Evolutionary conservation across 2,113 vertebrate genomes (phyloP), one percentile per base, ranked within the genome.

Genomic region (Falcunculus frontatus): DNA sequence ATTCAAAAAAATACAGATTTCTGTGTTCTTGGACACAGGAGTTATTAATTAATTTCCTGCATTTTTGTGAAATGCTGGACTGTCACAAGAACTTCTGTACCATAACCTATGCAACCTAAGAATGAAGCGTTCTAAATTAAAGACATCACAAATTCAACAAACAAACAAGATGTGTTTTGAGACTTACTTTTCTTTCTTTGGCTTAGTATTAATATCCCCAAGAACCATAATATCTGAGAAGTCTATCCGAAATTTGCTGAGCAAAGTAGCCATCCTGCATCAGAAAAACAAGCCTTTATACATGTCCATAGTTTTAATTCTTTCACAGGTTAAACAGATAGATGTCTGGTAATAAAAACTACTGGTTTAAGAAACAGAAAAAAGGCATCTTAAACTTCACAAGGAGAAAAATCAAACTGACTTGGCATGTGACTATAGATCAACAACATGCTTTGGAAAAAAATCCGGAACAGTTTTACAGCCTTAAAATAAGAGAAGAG

Each of bases 161-260:
- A 53, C 2, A 53, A 65, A n/a, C 5, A 74, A 42, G 27, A 2
- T 41, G 4, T 41, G 4, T 87, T 76, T 37, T 62, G n/a, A 87
- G 11, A 98, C 98, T 98, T 98, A 99, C 99, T 99, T 99, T 89
- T 99, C 99, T 94, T 99, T 99, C 97, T 99, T 99, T 97, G 99
- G 99, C 97, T 99, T 99, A 83, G 99, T 99, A 97, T 99, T 99
- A 96, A 99, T 98, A 98, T 99, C 99, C 68, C 99, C 99, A 72
- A 99, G 98, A 73, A 99, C 99, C 74, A 98, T 99, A 87, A 99
- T 99, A 94, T 99, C 99, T 0, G 99, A 99, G 97, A 99, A 99
- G 95, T 99, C 99, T 98, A 99, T 99, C 96, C 99, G 98, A 98
- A 99, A 99, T 97, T 99, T 99, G 97, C 99, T 99, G 69, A 99